Evolutionary conservation across 1,140 invertebrate genomes (phyloP).

Genomic region (Colletes latitarsis): DNA sequence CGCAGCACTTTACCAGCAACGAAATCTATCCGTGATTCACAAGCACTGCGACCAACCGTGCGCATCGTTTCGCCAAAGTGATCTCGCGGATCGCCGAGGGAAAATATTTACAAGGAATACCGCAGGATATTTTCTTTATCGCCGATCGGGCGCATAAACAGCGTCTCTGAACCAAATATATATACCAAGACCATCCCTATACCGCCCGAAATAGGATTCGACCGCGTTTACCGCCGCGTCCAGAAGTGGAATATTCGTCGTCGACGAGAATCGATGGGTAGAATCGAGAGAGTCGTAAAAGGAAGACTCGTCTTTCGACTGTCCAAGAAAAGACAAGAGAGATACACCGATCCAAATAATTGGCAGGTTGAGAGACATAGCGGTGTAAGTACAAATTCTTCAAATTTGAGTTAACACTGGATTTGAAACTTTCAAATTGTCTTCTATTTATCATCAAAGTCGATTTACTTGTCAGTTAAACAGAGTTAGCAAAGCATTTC

Average conservation of each 20-base stretch:
- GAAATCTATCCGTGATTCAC: constrained; percentile 21
- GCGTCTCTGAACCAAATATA: background rate
- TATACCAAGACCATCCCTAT: too few relatives aligned
- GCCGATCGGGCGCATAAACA: constrained; percentile 44
- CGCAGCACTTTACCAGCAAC: background rate
- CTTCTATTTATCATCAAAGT: too few relatives aligned
- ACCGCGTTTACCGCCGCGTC: constrained; percentile 13
- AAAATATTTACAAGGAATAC: constrained; percentile 52
- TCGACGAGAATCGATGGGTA: constrained; percentile 24
- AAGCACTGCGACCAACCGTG: background rate
- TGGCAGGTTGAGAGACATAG: too few relatives aligned
- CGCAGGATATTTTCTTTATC: constrained; percentile 45
- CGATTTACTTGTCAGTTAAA: too few relatives aligned
- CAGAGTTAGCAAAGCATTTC: too few relatives aligned
- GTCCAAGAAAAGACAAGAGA: too few relatives aligned
- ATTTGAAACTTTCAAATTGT: too few relatives aligned
- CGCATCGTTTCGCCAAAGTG: constrained; percentile 3
- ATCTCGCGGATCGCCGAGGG: constrained; percentile 13
- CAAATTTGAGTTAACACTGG: too few relatives aligned
- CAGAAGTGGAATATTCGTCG: background rate
- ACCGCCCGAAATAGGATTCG: constrained; percentile 27
- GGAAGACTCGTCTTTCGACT: background rate
- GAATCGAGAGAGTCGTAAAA: constrained; percentile 8
- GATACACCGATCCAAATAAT: too few relatives aligned
- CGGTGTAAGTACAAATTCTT: too few relatives aligned